Evolutionary conservation across 1,140 invertebrate species (phyloP), one percentile per base, ranked within the genome.

Genomic region (Amphibalanus amphitrite): DNA sequence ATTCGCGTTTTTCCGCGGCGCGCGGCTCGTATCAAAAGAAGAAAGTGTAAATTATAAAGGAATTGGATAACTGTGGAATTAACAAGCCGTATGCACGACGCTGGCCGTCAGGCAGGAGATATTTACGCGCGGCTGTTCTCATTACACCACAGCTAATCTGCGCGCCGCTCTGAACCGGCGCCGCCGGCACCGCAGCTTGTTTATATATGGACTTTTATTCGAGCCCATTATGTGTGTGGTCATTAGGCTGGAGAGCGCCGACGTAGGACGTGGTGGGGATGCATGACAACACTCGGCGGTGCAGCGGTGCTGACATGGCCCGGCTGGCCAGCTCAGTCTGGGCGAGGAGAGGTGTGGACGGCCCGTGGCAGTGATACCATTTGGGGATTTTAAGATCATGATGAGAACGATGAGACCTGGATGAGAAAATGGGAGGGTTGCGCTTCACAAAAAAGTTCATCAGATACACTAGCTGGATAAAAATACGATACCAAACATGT

Each of bases 121-220:
- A 59, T 59, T 59, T 59, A 59, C 47, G 47, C 20, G 47, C 47
- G 6, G 47, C 17, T 59, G 10, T 23, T 20, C 47, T 59, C 47
- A 59, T 59, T 59, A 59, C 47, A 20, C 47, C 47, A 15, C 33
- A 59, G 47, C 13, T 59, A 59, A 59, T 59, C 47, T 59, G 47
- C 6, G 47, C 47, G 4, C 33, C 4, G 4, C 33, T 38, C 33
- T 38, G 33, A 38, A 15, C 47, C 20, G 47, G 20, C 10, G 47
- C 47, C 47, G 47, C 47, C 17, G 47, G 47, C 47, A 20, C 6
- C 47, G 17, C 15, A 4, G 47, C 20, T 59, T 59, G 47, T 59
- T 59, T 59, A 59, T 59, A 59, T 59, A 59, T 59, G 47, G 47
- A 59, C 47, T 59, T 59, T 59, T 59, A 59, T 59, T 59, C 47